These are phyloP conservation scores for Macroteleia sp. DNA, from an alignment of 2,888 invertebrate genomes.

Conservation along the genomic window DNA sequence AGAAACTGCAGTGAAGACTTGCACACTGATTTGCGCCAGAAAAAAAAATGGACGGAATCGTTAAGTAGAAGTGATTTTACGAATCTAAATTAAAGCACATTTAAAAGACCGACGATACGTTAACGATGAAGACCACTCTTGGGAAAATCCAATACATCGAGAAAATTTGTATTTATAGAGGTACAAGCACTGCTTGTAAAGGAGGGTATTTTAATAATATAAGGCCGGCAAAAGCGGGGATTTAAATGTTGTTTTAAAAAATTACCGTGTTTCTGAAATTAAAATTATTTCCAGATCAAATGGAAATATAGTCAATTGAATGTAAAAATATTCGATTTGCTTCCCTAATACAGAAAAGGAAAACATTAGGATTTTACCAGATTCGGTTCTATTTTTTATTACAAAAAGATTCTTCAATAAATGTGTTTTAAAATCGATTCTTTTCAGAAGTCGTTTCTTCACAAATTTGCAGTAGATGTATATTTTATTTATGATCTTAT, in stretches of 20 bases:
- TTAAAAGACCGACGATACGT: conserved; percentile 50
- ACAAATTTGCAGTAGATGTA: conserved; percentile 25
- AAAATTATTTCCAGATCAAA: no score
- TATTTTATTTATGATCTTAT: conserved; percentile 44
- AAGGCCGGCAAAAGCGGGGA: no score
- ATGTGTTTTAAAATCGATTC: no score
- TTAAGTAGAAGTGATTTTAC: conserved; percentile 54
- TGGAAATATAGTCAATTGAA: no score
- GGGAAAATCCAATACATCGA: conserved; percentile 42
- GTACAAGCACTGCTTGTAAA: conserved; percentile 17
- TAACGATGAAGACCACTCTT: conserved; percentile 37
- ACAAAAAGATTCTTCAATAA: no score
- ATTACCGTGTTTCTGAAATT: neutral
- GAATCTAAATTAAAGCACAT: conserved; percentile 54
- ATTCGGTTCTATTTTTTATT: no score
- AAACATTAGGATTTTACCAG: no score
- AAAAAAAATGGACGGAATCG: conserved; percentile 39
- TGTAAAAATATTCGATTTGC: no score
- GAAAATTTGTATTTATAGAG: conserved; percentile 2
- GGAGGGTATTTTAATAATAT: conserved; percentile 8
- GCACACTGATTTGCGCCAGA: conserved; percentile 53
- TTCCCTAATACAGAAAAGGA: no score
- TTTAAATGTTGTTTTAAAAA: no score
- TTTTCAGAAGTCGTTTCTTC: conserved; percentile 7
- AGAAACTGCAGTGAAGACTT: conserved; percentile 37